Evolutionary conservation across 2,888 invertebrate species (phyloP).

Genomic region (Lasioglossum malachurum): DNA sequence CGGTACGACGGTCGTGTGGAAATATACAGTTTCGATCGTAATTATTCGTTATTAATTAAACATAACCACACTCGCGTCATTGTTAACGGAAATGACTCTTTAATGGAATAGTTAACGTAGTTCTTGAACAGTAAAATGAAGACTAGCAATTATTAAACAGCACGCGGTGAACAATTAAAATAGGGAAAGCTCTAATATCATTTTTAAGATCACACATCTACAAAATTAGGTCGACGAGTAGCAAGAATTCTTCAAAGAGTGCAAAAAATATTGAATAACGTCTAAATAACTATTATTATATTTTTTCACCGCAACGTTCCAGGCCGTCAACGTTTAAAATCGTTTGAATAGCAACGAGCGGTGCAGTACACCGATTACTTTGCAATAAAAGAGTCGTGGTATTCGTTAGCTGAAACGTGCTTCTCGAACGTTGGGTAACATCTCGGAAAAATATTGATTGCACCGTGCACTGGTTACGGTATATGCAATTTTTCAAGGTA

Average conservation of each 20-base stretch:
- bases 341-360: neutral
- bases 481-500: neutral
- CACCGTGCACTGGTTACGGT: neutral
- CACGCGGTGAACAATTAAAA: neutral
- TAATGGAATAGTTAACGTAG: neutral
- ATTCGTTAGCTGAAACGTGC: neutral
- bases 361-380: neutral
- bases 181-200: neutral
- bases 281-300: too few species aligned
- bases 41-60: neutral
- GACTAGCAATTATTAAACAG: neutral
- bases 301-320: neutral
- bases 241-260: neutral
- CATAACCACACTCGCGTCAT: neutral
- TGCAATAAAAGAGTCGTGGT: neutral
- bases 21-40: neutral
- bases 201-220: neutral
- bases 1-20: neutral
- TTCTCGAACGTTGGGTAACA: neutral
- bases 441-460: neutral
- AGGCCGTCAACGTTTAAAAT: neutral
- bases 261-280: neutral
- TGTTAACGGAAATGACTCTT: neutral
- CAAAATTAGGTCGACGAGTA: neutral
- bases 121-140: neutral